Evolutionary conservation across 2,113 vertebrate species (phyloP).

Genomic region (Cynoglossus semilaevis): DNA sequence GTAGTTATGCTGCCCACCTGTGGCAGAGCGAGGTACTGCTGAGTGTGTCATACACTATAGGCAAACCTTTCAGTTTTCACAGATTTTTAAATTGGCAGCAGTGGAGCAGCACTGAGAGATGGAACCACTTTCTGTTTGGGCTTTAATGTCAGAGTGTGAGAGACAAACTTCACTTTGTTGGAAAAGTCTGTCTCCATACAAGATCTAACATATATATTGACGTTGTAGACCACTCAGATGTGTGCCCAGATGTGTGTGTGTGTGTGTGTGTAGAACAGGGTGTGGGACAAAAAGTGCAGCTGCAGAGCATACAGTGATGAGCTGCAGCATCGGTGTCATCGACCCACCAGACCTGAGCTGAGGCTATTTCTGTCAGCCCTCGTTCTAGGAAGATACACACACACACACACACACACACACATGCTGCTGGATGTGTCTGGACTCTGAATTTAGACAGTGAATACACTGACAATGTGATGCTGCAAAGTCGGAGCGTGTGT

Average conservation of each 20-base stretch:
- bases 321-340: constrained; percentile 12
- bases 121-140: not conserved
- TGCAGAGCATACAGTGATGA: too few relatives aligned
- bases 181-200: not conserved
- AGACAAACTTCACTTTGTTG: not conserved
- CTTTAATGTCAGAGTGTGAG: not conserved
- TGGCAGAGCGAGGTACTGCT: constrained; percentile 9
- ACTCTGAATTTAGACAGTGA: too few relatives aligned
- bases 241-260: constrained; percentile 3
- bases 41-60: not conserved
- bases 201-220: not conserved
- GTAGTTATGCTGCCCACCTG: constrained; percentile 2
- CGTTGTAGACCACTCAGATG: not conserved
- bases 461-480: too few relatives aligned
- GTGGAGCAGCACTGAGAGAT: not conserved
- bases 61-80: not conserved
- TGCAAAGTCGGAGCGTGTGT: too few relatives aligned
- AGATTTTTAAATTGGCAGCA: not conserved
- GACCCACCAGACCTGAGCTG: too few relatives aligned
- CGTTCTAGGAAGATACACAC: too few relatives aligned
- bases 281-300: not conserved
- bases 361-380: too few relatives aligned
- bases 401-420: too few relatives aligned
- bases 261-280: not conserved
- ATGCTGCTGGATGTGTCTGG: too few relatives aligned